Evolutionary conservation across 2,113 vertebrate genomes (phyloP).

Genomic region (Sylvilagus bachmani): DNA sequence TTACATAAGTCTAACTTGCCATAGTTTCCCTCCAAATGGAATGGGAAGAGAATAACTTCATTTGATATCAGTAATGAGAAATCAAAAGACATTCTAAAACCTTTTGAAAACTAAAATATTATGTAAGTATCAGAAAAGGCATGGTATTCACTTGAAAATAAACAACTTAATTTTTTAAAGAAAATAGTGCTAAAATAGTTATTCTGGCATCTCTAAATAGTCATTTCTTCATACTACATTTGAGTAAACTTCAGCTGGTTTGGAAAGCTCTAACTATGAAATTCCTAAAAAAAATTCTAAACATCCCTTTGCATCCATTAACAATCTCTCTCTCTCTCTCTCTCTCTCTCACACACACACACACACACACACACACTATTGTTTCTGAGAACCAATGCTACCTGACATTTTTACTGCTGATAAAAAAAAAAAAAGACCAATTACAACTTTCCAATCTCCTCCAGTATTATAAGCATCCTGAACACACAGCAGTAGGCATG

Average conservation of each 20-base stretch:
- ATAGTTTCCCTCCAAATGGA: conserved; percentile 6
- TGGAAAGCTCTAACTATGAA: not conserved
- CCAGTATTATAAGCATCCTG: not conserved
- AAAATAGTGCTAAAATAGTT: conserved; percentile 7
- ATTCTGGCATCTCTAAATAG: not conserved
- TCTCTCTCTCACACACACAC: too few relatives aligned
- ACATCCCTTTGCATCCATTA: not conserved
- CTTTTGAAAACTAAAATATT: not conserved
- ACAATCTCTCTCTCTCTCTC: not conserved
- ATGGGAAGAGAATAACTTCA: not conserved
- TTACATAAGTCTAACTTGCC: not conserved
- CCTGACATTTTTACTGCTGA: not conserved
- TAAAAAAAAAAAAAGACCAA: not conserved
- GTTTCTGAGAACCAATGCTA: not conserved
- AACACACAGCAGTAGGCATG: not conserved
- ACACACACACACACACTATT: not conserved
- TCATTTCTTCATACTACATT: not conserved
- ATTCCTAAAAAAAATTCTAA: not conserved
- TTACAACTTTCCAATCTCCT: not conserved
- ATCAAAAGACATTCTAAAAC: not conserved
- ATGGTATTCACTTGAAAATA: conserved; percentile 9
- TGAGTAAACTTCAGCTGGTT: not conserved
- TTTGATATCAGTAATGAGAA: not conserved
- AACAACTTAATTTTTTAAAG: not conserved
- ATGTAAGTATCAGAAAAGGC: not conserved